Evolutionary conservation across 2,888 invertebrate genomes (phyloP).

Genomic region (Phalera bucephala): DNA sequence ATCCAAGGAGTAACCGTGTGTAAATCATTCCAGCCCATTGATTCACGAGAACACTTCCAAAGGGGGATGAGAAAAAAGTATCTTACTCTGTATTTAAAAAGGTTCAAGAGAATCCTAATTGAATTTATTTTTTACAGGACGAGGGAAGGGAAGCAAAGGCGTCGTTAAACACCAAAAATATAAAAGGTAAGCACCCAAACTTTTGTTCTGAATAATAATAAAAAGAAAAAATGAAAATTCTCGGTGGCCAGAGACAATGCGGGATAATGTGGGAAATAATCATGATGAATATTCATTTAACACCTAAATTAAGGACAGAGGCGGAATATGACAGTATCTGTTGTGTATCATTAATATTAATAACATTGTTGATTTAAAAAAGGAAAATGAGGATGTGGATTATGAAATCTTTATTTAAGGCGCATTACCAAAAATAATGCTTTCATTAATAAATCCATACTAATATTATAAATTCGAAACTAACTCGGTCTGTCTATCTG

Average conservation of each 20-base stretch:
- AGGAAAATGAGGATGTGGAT: no score
- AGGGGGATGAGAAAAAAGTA: constrained; percentile 10
- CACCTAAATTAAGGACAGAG: constrained; percentile 11
- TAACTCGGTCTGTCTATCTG: no score
- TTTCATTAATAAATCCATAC: no score
- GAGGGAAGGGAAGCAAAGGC: constrained; percentile 6
- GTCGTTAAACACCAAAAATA: constrained; percentile 16
- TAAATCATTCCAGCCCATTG: no score
- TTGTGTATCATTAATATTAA: neutral
- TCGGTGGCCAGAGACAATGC: constrained; percentile 9
- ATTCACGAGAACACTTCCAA: neutral
- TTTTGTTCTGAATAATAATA: constrained; percentile 8
- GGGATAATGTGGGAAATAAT: constrained; percentile 18
- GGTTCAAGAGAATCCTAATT: constrained; percentile 5
- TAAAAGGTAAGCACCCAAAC: constrained; percentile 25
- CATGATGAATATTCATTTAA: constrained; percentile 24
- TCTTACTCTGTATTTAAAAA: constrained; percentile 7
- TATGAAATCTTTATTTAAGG: no score
- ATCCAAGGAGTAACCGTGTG: no score
- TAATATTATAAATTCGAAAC: no score
- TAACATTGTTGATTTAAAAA: neutral
- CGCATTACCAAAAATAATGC: no score
- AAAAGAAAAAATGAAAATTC: constrained; percentile 9
- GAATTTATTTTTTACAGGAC: constrained; percentile 24
- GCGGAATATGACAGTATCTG: neutral